Base-by-base conservation (phyloP, 2,797 vertebrate genomes). In the Petrocephalus schoutedeni region DNA sequence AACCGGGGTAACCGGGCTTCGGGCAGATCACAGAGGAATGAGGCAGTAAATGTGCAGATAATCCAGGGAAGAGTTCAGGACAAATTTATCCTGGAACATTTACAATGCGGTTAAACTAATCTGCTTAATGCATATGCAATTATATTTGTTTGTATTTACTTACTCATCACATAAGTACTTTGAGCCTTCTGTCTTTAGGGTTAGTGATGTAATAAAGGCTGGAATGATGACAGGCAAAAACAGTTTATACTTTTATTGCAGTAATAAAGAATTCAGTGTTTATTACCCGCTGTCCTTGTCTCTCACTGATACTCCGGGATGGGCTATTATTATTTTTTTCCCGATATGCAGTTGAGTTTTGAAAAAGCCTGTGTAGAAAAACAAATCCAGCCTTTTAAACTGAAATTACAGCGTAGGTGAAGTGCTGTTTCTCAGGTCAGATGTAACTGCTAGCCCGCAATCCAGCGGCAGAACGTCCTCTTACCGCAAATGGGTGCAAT, bases 371-470 rank as follows among this genome's bases (percentile, higher is more conserved):
- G 41, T 82, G 6, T 4, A 49, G 45, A 82, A 64, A 64, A 82
- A 82, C 49, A 82, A 82, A 51, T 82, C 51, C 77, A 91, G 89
- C 91, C 61, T 64, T 64, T 64, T 64, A 28, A 64, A 64, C 12
- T 94, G 89, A 93, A 93, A 94, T 92, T 92, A 90, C 91, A 90
- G 77, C 71, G 88, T 92, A 90, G 91, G 83, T 53, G 54, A 64
- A 87, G 90, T 92, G 92, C 93, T 95, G 89, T 94, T 94, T 28
- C 91, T 93, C 93, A 90, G 91, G 90, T 87, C 87, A 53, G 87
- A 89, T 91, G 32, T 94, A 91, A 93, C 88, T 89, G 90, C 93
- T 90, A 90, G 87, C 89, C 88, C 89, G 67, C 91, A 92, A 92
- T 91, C 87, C 87, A 87, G 87, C 53, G 80, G 94, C 91, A 92